phyloP scores from a whole-genome alignment of 2,797 vertebrate species.

The Chaenodraco wilsoni region DNA sequence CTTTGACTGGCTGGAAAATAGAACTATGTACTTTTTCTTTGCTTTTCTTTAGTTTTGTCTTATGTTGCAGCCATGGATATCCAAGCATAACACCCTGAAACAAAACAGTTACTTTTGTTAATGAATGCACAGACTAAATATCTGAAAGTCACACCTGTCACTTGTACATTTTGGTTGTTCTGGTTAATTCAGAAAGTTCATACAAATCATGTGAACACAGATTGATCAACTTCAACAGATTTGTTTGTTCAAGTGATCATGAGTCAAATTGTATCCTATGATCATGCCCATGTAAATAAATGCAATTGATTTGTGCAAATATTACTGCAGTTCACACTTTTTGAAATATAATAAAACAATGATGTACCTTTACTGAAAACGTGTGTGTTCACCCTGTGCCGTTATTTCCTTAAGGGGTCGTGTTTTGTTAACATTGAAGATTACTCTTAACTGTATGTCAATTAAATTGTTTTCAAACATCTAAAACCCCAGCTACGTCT shows the following conservation, averaged over 20 bases:
- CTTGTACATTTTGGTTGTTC: not conserved
- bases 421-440: not conserved
- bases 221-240: too few species aligned
- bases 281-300: not conserved
- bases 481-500: not conserved
- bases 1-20: slow-evolving; percentile 1
- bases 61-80: not conserved
- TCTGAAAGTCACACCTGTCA: not conserved
- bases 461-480: not conserved
- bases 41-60: not conserved
- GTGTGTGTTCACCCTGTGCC: not conserved
- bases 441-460: too few species aligned
- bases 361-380: not conserved
- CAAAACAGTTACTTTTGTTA: not conserved
- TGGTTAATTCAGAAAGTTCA: not conserved
- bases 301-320: not conserved
- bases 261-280: not conserved
- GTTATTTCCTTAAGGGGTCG: not conserved
- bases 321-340: too few species aligned
- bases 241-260: not conserved
- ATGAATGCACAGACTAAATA: not conserved
- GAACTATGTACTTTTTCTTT: not conserved
- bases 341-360: not conserved
- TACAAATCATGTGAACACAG: not conserved
- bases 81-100: not conserved